phyloP scores from a whole-genome alignment of 2,113 vertebrate species.

The Psettodes erumei region DNA sequence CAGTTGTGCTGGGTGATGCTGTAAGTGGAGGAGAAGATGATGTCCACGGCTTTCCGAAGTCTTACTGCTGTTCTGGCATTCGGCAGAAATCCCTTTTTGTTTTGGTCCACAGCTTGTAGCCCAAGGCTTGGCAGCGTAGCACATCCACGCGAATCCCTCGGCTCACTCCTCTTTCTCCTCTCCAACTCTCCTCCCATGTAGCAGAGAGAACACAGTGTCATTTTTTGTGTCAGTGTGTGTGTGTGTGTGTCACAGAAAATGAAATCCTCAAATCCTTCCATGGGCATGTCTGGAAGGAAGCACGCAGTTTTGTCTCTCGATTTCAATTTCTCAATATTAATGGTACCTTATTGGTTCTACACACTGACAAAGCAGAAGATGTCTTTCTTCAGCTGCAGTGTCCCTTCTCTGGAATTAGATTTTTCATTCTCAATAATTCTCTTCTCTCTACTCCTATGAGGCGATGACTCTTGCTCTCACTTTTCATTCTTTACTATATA shows the following conservation, averaged over 20 bases:
- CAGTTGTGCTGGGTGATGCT: constrained; percentile 5
- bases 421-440: neutral
- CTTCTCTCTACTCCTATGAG: neutral
- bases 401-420: neutral
- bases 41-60: constrained; percentile 27
- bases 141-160: constrained; percentile 36
- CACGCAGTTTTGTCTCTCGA: neutral
- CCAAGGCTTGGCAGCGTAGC: constrained; percentile 41
- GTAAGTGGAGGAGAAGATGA: constrained; percentile 21
- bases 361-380: neutral
- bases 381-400: neutral
- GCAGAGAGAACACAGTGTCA: constrained; percentile 24
- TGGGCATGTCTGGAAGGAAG: constrained; percentile 4
- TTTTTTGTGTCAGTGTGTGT: constrained; percentile 37
- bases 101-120: constrained; percentile 51
- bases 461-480: neutral
- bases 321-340: neutral
- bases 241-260: constrained; percentile 6
- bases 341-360: neutral
- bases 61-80: neutral
- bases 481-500: neutral
- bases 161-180: constrained; percentile 24
- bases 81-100: constrained; percentile 43
- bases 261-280: constrained; percentile 6
- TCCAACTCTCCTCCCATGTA: constrained; percentile 24